Base-by-base conservation (phyloP, 2,888 invertebrate genomes). In the Crematogaster levior region DNA sequence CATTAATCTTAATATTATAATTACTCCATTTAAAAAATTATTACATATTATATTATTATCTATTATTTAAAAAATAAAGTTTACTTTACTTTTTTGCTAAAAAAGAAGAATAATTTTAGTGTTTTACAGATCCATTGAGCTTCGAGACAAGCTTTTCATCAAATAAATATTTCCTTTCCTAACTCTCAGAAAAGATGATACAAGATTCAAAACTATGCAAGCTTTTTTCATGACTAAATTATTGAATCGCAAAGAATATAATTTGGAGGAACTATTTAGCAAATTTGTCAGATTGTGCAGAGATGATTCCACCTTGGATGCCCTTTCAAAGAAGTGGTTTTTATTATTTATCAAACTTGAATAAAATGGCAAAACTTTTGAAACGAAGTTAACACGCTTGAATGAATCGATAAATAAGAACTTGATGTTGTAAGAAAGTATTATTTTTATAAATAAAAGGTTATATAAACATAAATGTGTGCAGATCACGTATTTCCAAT, bases 291-390 rank as follows among this genome's bases (percentile, higher is more conserved):
- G 40, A 51, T 65, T 75, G 15, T 61, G n/a, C 40, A 34, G 15
- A 40, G 15, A 27, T 40, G n/a, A 51, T 37, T 63, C 53, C n/a
- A 63, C 27, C 10, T 37, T n/a, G n/a, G n/a, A 48, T 27, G 18
- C 15, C 21, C 43, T 53, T 61, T 70, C 46, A 58, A 46, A 12
- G 12, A 21, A 21, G 9, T 43, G 12, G 66, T 60, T 48, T 61
- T 70, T 18, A 51, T 24, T 46, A 51, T 72, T 40, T 34, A 53
- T 81, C 48, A 70, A 61, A 51, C 46, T 81, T 40, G 51, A 66
- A 63, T n/a, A 53, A 18, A 70, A 68, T 56, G 48, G 10, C 27
- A 46, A 46, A 51, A 82, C 21, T 75, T 48, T 43, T 12, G 40
- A 72, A 81, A 65, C 12, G 48, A 72, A 65, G 37, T 63, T 30